Conservation (phyloP, 1,140 invertebrate species). For the Oryzaephilus surinamensis region DNA sequence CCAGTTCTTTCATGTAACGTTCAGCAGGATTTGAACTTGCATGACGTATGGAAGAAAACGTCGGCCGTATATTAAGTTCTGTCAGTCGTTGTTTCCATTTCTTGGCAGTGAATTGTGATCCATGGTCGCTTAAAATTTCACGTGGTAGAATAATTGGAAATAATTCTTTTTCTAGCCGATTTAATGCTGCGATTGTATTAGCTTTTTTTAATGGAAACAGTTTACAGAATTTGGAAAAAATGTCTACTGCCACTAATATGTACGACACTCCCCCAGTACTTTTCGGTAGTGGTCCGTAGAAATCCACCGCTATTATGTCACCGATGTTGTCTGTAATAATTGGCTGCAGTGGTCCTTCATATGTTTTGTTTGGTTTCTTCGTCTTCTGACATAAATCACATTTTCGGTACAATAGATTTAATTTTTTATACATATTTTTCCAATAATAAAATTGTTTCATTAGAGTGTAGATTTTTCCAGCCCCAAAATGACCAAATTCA, state of each 20-base stretch:
- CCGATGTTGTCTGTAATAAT: slow-evolving; percentile 13
- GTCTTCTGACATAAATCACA: slow-evolving; percentile 20
- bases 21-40: slow-evolving; percentile 26
- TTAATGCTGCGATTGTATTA: slow-evolving; percentile 12
- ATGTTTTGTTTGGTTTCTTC: neutral
- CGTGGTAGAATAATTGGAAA: slow-evolving; percentile 11
- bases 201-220: slow-evolving; percentile 27
- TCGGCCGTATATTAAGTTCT: slow-evolving; percentile 12
- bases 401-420: slow-evolving; percentile 14
- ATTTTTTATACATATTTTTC: slow-evolving; percentile 13
- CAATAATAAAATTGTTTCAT: slow-evolving; percentile 25
- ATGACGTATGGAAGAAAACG: slow-evolving; percentile 25
- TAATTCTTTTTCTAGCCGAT: slow-evolving; percentile 13
- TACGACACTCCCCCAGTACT: slow-evolving; percentile 17
- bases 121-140: slow-evolving; percentile 17
- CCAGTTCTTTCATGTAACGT: slow-evolving; percentile 23
- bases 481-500: slow-evolving; percentile 29
- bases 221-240: slow-evolving; percentile 29
- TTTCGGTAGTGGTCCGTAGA: slow-evolving; percentile 25
- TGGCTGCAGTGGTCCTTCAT: slow-evolving; percentile 4
- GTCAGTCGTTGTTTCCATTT: slow-evolving; percentile 17
- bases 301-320: slow-evolving; percentile 28
- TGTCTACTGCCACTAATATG: slow-evolving; percentile 29
- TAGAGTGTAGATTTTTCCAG: slow-evolving; percentile 25
- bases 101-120: slow-evolving; percentile 16